phyloP scores from a whole-genome alignment of 2,888 invertebrate species.

The Strigamia maritima region DNA sequence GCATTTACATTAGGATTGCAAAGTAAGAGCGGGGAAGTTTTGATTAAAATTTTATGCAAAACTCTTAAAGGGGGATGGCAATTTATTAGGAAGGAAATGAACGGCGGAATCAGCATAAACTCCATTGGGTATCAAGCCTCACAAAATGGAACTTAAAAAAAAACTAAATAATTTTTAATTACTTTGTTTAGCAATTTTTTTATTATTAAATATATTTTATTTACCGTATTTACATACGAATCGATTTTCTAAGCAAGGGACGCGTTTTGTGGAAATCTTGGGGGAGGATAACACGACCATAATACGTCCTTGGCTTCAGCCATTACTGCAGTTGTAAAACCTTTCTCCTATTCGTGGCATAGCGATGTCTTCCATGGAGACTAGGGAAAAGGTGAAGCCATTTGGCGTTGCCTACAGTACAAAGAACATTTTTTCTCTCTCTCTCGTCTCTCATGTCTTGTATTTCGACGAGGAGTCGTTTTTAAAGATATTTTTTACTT shows the following conservation, averaged over 20 bases:
- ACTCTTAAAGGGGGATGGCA: neutral
- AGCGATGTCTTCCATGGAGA: neutral
- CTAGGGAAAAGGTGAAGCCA: conserved; percentile 8
- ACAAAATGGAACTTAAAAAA: neutral
- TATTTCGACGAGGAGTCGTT: neutral
- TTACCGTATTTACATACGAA: neutral
- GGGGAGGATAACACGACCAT: neutral
- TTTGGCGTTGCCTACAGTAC: neutral
- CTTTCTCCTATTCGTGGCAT: conserved; percentile 1
- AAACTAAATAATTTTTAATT: neutral
- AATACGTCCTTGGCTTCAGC: neutral
- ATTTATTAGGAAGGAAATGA: conserved; percentile 6
- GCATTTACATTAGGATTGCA: neutral
- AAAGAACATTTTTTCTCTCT: neutral
- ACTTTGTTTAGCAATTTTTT: neutral
- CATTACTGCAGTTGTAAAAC: conserved; percentile 7
- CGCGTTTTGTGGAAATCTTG: conserved; percentile 8
- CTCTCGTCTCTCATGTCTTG: neutral
- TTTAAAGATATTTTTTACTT: neutral
- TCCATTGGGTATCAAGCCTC: neutral
- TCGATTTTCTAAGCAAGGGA: neutral
- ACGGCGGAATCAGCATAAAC: neutral
- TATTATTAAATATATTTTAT: neutral
- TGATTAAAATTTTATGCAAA: conserved; percentile 15
- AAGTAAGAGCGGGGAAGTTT: neutral